Conservation (phyloP, 2,888 invertebrate species). For the Himalopsyche tibetana region DNA sequence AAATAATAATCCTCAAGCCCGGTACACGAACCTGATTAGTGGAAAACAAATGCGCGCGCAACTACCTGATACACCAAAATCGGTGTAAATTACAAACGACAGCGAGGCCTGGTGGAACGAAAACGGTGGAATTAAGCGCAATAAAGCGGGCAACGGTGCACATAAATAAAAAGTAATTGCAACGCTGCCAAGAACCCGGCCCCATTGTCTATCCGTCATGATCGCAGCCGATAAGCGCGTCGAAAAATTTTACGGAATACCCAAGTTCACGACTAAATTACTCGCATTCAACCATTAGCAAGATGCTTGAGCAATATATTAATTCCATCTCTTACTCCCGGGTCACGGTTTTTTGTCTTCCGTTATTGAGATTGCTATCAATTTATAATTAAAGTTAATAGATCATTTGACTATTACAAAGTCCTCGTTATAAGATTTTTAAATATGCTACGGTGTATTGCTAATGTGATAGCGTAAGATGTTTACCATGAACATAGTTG, state of each 20-base stretch:
- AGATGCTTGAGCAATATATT: constrained; percentile 55
- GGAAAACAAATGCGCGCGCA: constrained; percentile 2
- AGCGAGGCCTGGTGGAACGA: not conserved
- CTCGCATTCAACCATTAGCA: constrained; percentile 49
- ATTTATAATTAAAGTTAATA: not conserved
- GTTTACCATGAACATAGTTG: no score
- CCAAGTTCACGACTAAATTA: constrained; percentile 60
- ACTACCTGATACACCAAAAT: constrained; percentile 15
- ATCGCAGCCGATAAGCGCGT: constrained; percentile 47
- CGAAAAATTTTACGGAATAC: constrained; percentile 48
- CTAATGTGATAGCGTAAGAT: no score
- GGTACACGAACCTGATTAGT: not conserved
- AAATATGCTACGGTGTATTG: no score
- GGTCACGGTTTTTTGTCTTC: constrained; percentile 29
- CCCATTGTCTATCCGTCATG: constrained; percentile 54
- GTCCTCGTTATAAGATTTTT: no score
- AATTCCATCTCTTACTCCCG: constrained; percentile 48
- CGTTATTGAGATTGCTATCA: not conserved
- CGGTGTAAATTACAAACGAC: constrained; percentile 50
- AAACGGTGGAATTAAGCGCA: constrained; percentile 26
- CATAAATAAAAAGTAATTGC: constrained; percentile 55
- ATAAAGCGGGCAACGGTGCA: constrained; percentile 27
- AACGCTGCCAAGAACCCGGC: constrained; percentile 15
- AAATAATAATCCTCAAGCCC: not conserved
- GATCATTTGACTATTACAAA: not conserved